Evolutionary conservation across 2,888 invertebrate genomes (phyloP), one percentile per base, ranked within the genome.

Genomic region (Tenthredo mesomela): DNA sequence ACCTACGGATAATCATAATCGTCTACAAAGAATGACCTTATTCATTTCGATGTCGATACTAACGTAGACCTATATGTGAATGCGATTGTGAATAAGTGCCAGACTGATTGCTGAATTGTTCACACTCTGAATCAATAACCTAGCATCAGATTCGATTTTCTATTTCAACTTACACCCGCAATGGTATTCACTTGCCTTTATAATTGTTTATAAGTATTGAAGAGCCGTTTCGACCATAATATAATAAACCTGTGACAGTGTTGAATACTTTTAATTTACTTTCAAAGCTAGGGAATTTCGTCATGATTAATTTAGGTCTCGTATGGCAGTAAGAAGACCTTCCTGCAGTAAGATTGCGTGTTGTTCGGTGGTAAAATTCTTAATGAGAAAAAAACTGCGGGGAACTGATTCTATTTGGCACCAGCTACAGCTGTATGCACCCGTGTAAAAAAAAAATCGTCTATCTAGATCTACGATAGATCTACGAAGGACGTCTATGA

Each of bases 321-420:
- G 43, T 43, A n/a, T 71, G 43, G 40, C 71, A 43, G 71, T 40
- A 12, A 21, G 21, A 71, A n/a, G 40, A 80, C 61, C 21, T 80
- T 61, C 61, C 40, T 61, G 80, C 80, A 61, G 58, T 40, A n/a
- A 61, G 21, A 80, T 80, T 40, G 80, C 80, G 80, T 80, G 80
- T 80, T 25, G 25, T 58, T 25, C 5, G 80, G 40, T 40, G 80
- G 61, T 80, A 37, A 80, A 80, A 80, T 80, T 40, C 40, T 80
- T 21, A 77, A 77, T 50, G 50, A 77, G 50, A 77, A 77, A 43
- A 15, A 37, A 37, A 9, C 25, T 43, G 47, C 47, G 47, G 15
- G 12, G 33, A 58, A 80, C 80, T 33, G 50, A 61, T 61, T 61
- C 37, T 61, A 54, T 25, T 77, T 77, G 33, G 54, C 77, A 77